Conservation (phyloP, 1,140 invertebrate species). For the Aleiodes sp. region DNA sequence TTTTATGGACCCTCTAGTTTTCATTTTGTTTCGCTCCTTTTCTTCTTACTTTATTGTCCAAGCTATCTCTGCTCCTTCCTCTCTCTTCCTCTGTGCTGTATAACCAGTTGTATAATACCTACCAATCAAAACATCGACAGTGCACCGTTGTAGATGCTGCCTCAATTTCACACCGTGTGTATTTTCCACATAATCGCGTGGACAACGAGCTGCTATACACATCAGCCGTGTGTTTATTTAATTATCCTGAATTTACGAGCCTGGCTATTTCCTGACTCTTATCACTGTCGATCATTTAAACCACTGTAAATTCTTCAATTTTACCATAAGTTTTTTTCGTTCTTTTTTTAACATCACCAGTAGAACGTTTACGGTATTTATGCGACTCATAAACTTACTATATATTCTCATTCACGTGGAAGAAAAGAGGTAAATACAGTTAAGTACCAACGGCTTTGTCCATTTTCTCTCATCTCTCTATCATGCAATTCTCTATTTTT, state of each 20-base stretch:
- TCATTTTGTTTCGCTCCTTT: conserved; percentile 36
- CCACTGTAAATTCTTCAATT: conserved; percentile 1
- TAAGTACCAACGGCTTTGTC: no score
- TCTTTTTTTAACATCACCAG: no score
- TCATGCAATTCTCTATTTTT: no score
- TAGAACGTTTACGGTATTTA: no score
- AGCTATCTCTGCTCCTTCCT: conserved; percentile 2
- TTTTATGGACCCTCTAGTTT: conserved; percentile 40
- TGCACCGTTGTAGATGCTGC: background rate
- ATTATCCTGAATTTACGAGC: conserved; percentile 12
- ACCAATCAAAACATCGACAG: conserved; percentile 35
- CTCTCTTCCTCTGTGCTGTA: conserved; percentile 23
- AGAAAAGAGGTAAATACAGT: no score
- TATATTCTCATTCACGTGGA: no score
- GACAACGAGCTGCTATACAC: background rate
- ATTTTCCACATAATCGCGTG: background rate
- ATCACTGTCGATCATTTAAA: conserved; percentile 6
- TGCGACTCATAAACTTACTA: no score
- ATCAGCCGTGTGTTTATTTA: background rate
- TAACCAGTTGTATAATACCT: conserved; percentile 35
- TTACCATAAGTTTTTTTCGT: no score
- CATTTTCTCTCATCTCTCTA: no score
- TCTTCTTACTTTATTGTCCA: conserved; percentile 36
- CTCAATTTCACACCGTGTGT: conserved; percentile 14
- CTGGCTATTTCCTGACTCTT: background rate